These are phyloP conservation scores for Sabatieria punctata DNA, from an alignment of 2,888 invertebrate genomes.

Conservation along the genomic window DNA sequence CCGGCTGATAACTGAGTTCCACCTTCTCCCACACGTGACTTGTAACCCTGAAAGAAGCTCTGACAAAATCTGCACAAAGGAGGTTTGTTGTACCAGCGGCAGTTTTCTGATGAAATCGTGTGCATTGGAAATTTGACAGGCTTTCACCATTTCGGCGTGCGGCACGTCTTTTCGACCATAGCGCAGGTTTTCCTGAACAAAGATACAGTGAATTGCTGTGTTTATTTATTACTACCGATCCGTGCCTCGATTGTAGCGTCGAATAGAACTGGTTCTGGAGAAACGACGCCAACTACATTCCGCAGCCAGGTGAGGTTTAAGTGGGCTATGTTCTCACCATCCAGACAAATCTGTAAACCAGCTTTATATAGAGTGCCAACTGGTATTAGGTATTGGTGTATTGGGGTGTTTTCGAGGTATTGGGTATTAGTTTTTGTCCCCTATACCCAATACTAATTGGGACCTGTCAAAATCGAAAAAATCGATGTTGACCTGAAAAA, in stretches of 20 bases:
- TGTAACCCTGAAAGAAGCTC: no score
- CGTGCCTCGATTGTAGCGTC: slow-evolving; percentile 34
- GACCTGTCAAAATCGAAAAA: no score
- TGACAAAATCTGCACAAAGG: no score
- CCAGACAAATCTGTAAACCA: slow-evolving; percentile 30
- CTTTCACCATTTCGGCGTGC: slow-evolving; percentile 16
- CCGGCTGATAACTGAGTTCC: slow-evolving; percentile 21
- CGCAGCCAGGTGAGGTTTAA: slow-evolving; percentile 38
- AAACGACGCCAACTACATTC: slow-evolving; percentile 28
- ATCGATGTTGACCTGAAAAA: no score
- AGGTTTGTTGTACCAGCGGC: slow-evolving; percentile 25
- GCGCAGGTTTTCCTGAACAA: slow-evolving; percentile 41
- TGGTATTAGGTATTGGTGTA: no score
- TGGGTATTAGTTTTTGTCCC: no score
- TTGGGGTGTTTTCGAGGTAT: no score
- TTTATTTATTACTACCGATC: no score
- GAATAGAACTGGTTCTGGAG: slow-evolving; percentile 49
- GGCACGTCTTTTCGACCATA: slow-evolving; percentile 32
- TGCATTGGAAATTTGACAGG: slow-evolving; percentile 31
- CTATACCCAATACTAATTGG: no score
- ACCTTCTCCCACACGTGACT: no score
- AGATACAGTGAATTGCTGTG: no score
- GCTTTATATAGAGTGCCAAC: no score
- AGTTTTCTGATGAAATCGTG: slow-evolving; percentile 34
- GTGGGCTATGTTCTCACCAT: slow-evolving; percentile 34